Conservation (phyloP, 1,140 invertebrate genomes). For the Ericerus pela region DNA sequence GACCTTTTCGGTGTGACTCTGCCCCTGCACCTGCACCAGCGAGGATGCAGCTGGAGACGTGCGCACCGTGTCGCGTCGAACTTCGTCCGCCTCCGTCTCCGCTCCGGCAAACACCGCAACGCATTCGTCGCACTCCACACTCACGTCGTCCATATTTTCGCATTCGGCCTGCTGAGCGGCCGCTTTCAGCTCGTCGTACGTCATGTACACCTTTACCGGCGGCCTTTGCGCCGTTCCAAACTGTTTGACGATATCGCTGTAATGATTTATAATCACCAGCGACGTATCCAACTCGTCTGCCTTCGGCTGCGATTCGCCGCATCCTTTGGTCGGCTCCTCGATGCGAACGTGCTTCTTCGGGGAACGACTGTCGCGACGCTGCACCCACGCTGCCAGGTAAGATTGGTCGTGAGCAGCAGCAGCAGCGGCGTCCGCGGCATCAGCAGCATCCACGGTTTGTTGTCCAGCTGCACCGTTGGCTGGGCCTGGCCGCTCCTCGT, state of each 20-base stretch:
- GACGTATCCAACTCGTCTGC: constrained; percentile 24
- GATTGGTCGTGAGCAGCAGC: too few relatives aligned
- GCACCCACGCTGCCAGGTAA: too few relatives aligned
- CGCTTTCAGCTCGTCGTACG: constrained; percentile 44
- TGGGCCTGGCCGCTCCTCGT: neutral
- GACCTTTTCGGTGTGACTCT: neutral
- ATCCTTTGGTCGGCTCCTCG: constrained; percentile 19
- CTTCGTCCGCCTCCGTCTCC: constrained; percentile 39
- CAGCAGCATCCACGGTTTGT: neutral
- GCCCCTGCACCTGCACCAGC: neutral
- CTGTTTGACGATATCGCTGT: constrained; percentile 60
- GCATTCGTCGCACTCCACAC: neutral
- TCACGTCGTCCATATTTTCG: neutral
- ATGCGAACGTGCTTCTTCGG: constrained; percentile 22
- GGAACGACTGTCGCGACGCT: neutral
- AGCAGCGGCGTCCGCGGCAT: too few relatives aligned
- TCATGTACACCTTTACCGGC: constrained; percentile 38
- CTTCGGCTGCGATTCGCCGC: neutral
- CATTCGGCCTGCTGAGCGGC: constrained; percentile 35
- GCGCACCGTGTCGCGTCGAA: neutral
- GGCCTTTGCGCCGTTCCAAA: constrained; percentile 38
- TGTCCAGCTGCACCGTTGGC: neutral
- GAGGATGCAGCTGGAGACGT: neutral
- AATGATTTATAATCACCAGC: constrained; percentile 57
- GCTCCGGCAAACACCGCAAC: constrained; percentile 39